phyloP scores from a whole-genome alignment of 2,113 vertebrate species.

The Opisthocomus hoazin region DNA sequence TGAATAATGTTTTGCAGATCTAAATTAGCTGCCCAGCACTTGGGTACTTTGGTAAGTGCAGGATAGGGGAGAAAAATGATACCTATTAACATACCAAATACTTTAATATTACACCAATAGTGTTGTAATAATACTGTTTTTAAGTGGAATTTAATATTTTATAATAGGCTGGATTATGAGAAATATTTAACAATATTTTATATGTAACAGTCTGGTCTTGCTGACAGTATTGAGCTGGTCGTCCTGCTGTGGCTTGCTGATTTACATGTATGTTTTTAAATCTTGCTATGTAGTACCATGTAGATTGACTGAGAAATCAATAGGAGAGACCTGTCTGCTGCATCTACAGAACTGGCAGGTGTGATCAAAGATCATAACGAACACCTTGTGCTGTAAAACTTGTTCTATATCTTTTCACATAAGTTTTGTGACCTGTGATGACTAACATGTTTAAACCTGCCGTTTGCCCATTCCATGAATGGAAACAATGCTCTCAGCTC shows the following conservation, averaged over 20 bases:
- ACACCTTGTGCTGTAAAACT: not conserved
- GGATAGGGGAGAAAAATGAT: not conserved
- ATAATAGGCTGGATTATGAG: not conserved
- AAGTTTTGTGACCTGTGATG: not conserved
- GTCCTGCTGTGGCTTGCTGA: not conserved
- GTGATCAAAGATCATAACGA: not conserved
- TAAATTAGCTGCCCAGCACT: not conserved
- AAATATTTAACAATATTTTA: conserved; percentile 9
- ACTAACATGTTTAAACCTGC: not conserved
- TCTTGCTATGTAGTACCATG: not conserved
- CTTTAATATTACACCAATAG: not conserved
- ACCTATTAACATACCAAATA: conserved; percentile 3
- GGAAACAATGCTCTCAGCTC: not conserved
- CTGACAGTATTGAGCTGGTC: not conserved
- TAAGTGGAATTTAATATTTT: conserved; percentile 13
- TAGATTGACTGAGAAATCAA: not conserved
- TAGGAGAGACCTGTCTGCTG: not conserved
- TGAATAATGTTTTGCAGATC: conserved; percentile 19
- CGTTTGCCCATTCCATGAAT: not conserved
- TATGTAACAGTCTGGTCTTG: not conserved
- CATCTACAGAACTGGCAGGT: not conserved
- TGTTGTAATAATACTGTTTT: not conserved
- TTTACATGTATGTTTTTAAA: not conserved
- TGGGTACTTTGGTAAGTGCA: not conserved
- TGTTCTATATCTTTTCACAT: not conserved